Conservation (phyloP, 1,140 invertebrate genomes). For the Aphelinus certus region DNA sequence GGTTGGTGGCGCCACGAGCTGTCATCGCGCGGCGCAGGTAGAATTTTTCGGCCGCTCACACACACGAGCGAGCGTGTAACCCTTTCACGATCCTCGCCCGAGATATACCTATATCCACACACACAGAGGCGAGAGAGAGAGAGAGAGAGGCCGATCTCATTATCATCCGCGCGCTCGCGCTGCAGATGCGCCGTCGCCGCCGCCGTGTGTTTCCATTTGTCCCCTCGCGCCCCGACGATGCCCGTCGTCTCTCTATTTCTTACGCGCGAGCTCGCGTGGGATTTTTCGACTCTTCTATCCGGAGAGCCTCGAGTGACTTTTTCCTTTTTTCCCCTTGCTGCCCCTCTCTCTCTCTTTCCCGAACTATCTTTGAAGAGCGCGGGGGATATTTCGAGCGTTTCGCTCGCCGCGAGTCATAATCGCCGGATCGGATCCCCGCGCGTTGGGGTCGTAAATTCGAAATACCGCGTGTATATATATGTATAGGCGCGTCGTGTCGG, state of each 20-base stretch:
- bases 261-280: no score
- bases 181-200: no score
- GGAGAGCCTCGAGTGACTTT: no score
- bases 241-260: no score
- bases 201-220: slow-evolving; percentile 38
- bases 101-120: background rate
- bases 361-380: slow-evolving; percentile 5
- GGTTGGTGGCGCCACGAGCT: slow-evolving; percentile 65
- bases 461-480: no score
- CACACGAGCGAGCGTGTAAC: background rate
- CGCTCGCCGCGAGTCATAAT: no score
- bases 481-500: no score
- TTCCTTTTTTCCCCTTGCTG: no score
- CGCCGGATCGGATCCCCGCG: no score
- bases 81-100: background rate
- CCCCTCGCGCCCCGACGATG: slow-evolving; percentile 14
- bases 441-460: no score
- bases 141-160: slow-evolving; percentile 27
- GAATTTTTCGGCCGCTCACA: slow-evolving; percentile 5
- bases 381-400: background rate
- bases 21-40: slow-evolving; percentile 61
- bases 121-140: background rate
- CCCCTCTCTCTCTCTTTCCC: background rate
- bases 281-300: no score
- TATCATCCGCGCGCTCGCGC: slow-evolving; percentile 19